phyloP scores from a whole-genome alignment of 2,888 invertebrate species.

The Brachypalpus laphriformis region DNA sequence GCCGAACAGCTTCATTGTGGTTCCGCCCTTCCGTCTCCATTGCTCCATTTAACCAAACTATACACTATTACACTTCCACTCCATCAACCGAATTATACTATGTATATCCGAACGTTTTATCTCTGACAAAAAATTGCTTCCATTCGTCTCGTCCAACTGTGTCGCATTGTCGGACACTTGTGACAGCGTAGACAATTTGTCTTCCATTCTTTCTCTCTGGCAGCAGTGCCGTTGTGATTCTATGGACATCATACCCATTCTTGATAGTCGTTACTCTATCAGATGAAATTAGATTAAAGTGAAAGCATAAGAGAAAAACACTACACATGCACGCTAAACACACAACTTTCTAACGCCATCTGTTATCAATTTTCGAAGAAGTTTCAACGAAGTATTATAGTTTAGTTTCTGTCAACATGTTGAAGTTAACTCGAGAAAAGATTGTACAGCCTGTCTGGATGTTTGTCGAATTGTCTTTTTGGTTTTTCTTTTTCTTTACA shows the following conservation, averaged over 20 bases:
- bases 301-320: slow-evolving; percentile 7
- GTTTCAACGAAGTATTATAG: slow-evolving; percentile 40
- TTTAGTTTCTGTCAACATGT: slow-evolving; percentile 22
- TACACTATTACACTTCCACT: slow-evolving; percentile 11
- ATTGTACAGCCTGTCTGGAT: not conserved
- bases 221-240: not conserved
- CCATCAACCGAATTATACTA: slow-evolving; percentile 37
- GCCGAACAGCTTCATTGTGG: slow-evolving; percentile 16
- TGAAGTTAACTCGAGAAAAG: not conserved
- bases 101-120: slow-evolving; percentile 1
- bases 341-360: slow-evolving; percentile 43
- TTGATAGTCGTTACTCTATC: slow-evolving; percentile 17
- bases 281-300: slow-evolving; percentile 60
- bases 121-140: slow-evolving; percentile 40
- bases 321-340: not conserved
- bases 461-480: not conserved
- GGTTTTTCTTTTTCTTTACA: too few relatives aligned
- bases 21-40: not conserved
- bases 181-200: slow-evolving; percentile 53
- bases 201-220: slow-evolving; percentile 10
- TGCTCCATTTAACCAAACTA: slow-evolving; percentile 14
- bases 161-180: slow-evolving; percentile 47
- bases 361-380: slow-evolving; percentile 57
- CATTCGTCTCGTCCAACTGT: slow-evolving; percentile 60
- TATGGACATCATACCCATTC: slow-evolving; percentile 33